Evolutionary conservation across 1,140 invertebrate genomes (phyloP), one percentile per base, ranked within the genome.

Genomic region (Marisa cornuarietis): DNA sequence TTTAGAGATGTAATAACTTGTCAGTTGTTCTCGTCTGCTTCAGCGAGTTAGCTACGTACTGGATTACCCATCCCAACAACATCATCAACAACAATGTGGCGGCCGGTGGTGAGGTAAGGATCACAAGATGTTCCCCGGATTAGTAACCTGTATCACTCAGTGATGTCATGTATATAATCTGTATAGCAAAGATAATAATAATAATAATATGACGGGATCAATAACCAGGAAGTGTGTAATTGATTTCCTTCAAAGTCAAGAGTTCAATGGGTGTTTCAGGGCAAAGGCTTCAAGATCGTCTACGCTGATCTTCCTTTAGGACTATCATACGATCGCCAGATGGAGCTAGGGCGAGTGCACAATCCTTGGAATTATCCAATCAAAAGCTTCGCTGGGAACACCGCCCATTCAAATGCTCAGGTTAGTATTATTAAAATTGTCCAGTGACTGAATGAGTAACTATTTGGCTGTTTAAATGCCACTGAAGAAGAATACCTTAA

Each of bases 31-130:
- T 42, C 31, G 31, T 42, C 31, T 42, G 31, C 71, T 76, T 16
- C 78, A 82, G 81, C 18, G 71, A 71, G 20, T 63, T 79, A 22
- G 18, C 81, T 14, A 74, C 76, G 3, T 82, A 73, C 63, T 82
- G 81, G 81, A 31, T 82, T 14, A 82, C 81, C 3, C 76, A 80
- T 51, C 78, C 78, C n/a, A 78, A 78, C 73, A 78, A 77, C 52
- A 51, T 49, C 18, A 24, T 82, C 49, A 72, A 49, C n/a, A 80
- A 82, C 76, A 82, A 82, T 62, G 81, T 76, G 3, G 81, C 81
- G 13, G 81, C 66, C 9, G 81, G 81, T 13, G 66, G 78, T 31
- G 81, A 80, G 7, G 76, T 69, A 62, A 76, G 74, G 31, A 6
- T 42, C 31, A 42, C 6, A 6, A 42, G 31, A 42, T 6, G 31